Conservation (phyloP, 2,888 invertebrate species). For the Parasteatoda lunata region DNA sequence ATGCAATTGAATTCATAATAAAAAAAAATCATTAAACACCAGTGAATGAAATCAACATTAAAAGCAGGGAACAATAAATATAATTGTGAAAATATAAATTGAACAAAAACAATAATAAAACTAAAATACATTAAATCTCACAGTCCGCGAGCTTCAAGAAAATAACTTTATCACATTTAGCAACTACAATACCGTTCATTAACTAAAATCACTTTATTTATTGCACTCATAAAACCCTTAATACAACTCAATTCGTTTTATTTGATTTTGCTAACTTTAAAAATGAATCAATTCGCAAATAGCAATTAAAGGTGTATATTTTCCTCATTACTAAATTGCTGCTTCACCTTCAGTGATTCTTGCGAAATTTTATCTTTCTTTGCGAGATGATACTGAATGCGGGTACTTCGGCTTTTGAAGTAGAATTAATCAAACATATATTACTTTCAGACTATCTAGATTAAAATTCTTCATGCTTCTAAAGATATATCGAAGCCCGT, state of each 20-base stretch:
- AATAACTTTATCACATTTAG: not conserved
- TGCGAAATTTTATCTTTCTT: slow-evolving; percentile 25
- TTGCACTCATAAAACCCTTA: slow-evolving; percentile 1
- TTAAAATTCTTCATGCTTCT: slow-evolving; percentile 39
- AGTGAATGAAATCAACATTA: no score
- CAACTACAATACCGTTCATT: not conserved
- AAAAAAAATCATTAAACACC: no score
- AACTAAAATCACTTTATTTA: not conserved
- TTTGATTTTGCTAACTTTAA: slow-evolving; percentile 30
- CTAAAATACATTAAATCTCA: no score
- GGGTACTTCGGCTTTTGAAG: slow-evolving; percentile 16
- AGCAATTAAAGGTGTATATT: slow-evolving; percentile 39
- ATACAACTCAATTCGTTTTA: slow-evolving; percentile 15
- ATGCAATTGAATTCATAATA: no score
- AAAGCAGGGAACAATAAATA: no score
- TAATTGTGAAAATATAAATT: no score
- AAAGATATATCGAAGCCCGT: slow-evolving; percentile 11
- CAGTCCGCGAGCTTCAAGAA: no score
- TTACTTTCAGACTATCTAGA: slow-evolving; percentile 25
- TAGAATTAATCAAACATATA: slow-evolving; percentile 45
- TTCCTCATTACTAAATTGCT: slow-evolving; percentile 54
- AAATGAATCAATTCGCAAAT: slow-evolving; percentile 29
- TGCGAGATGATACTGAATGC: slow-evolving; percentile 18
- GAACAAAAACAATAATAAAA: no score
- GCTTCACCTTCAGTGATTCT: slow-evolving; percentile 16